Percentiles rank a stretch among this genome's conserved stretches.
These are phyloP conservation scores for Macrotrachela quadricornifera DNA, from an alignment of 1,140 invertebrate species.

Conservation along the genomic window DNA sequence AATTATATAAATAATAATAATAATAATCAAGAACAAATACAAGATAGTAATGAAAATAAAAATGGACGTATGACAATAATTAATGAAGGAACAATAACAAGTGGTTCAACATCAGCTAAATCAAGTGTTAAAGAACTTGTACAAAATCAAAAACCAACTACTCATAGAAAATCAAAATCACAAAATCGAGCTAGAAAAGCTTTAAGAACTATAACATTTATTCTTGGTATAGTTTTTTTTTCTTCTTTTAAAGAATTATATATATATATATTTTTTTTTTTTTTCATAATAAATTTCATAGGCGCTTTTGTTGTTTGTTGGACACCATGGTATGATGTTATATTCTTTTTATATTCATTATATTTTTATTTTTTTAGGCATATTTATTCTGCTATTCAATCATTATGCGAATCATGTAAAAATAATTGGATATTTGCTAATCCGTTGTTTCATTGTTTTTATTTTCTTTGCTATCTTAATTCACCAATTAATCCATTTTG, in stretches of 20 bases:
- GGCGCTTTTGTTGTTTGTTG: slow-evolving; percentile 93
- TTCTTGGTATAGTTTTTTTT: slow-evolving; percentile 43
- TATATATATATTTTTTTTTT: too few species aligned
- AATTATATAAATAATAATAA: too few species aligned
- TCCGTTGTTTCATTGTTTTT: slow-evolving; percentile 5
- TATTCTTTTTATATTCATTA: slow-evolving; percentile 39
- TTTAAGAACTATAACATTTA: slow-evolving; percentile 91
- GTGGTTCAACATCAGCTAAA: too few species aligned
- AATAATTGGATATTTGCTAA: too few species aligned
- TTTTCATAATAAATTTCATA: slow-evolving; percentile 34
- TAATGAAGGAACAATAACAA: too few species aligned
- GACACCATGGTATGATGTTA: slow-evolving; percentile 89
- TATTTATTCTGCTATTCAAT: not conserved
- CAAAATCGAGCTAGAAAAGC: slow-evolving; percentile 83
- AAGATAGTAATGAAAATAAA: too few species aligned
- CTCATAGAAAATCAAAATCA: not conserved
- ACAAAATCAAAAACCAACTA: too few species aligned
- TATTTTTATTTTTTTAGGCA: not conserved
- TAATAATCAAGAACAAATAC: too few species aligned
- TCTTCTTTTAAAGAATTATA: too few species aligned
- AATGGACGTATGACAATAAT: too few species aligned
- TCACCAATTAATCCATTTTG: slow-evolving; percentile 85
- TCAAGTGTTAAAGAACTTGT: too few species aligned
- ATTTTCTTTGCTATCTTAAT: slow-evolving; percentile 12
- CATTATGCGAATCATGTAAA: too few species aligned